Conservation (phyloP, 2,888 invertebrate genomes). For the Carterocephalus palaemon region DNA sequence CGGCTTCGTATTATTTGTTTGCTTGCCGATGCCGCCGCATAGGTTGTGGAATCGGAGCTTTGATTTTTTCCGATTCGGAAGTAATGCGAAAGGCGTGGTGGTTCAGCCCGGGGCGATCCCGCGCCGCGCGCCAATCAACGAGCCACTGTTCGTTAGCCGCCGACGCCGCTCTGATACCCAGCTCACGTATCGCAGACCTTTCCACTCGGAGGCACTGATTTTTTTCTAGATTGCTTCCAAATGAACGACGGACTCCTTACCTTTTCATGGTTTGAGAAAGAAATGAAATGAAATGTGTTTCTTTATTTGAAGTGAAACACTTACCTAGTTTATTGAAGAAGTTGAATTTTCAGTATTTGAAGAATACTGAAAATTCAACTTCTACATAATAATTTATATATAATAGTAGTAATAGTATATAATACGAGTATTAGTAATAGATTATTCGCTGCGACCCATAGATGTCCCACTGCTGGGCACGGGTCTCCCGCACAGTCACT, state of each 20-base stretch:
- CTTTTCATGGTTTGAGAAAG: constrained; percentile 7
- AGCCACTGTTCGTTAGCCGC: constrained; percentile 56
- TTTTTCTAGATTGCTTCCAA: constrained; percentile 55
- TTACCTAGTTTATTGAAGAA: too few relatives aligned
- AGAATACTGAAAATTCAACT: too few relatives aligned
- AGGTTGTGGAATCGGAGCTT: constrained; percentile 54
- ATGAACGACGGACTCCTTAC: constrained; percentile 30
- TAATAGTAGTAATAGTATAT: too few relatives aligned
- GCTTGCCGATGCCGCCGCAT: constrained; percentile 71
- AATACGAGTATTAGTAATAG: too few relatives aligned
- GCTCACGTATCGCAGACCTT: constrained; percentile 73
- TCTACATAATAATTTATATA: too few relatives aligned
- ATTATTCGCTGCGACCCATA: too few relatives aligned
- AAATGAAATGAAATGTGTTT: constrained; percentile 6
- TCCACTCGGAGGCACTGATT: constrained; percentile 72
- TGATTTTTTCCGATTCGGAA: constrained; percentile 77
- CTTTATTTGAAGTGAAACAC: not conserved
- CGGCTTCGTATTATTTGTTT: constrained; percentile 74
- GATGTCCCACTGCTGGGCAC: too few relatives aligned
- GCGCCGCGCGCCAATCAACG: constrained; percentile 63
- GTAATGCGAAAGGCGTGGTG: constrained; percentile 69
- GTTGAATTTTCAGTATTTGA: too few relatives aligned
- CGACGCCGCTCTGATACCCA: constrained; percentile 53
- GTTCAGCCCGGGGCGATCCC: constrained; percentile 61
- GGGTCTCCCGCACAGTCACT: too few relatives aligned